Evolutionary conservation across 2,113 vertebrate genomes (phyloP), one percentile per base, ranked within the genome.

Genomic region (Emydocephalus ijimae): DNA sequence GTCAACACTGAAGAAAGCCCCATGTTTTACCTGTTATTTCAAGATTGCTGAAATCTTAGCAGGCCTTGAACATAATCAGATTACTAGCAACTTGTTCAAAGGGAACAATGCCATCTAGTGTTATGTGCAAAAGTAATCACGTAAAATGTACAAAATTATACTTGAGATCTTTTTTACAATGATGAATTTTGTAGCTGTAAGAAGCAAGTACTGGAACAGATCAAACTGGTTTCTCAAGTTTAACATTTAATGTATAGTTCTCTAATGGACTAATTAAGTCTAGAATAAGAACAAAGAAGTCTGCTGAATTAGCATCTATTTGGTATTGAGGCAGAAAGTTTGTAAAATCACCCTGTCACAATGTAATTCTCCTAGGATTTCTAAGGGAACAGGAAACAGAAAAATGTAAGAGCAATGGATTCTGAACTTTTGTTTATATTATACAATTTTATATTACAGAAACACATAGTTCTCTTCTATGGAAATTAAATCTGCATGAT

Each of bases 41-140:
- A 81, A 39, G 34, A 39, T 34, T 21, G 52, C 39, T 34, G 6
- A 10, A 54, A 29, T 15, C 24, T 18, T 50, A 69, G 56, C n/a
- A 45, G 93, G 61, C 43, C 43, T 74, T 69, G 56, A 94, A 74
- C 39, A 57, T 56, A 43, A 69, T 56, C 15, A 89, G 20, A 14
- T 93, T 43, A 39, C 6, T 39, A 24, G 56, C n/a, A 89, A 20
- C 43, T 56, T 86, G 95, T 92, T 94, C 92, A 87, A 9, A 96
- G 93, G 92, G 94, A 96, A 96, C 86, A 96, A 88, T 94, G 96
- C 97, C 97, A 96, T 91, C 97, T 96, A 96, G 96, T 93, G 96
- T 92, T 81, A 39, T 39, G 18, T 81, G 69, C 6, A 81, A 81
- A 81, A 81, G 34, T 81, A 81, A 39, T 81, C 74, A 81, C 34